These are phyloP conservation scores for Halcyon chelicuti DNA, from an alignment of 2,797 vertebrate species.

Conservation along the genomic window DNA sequence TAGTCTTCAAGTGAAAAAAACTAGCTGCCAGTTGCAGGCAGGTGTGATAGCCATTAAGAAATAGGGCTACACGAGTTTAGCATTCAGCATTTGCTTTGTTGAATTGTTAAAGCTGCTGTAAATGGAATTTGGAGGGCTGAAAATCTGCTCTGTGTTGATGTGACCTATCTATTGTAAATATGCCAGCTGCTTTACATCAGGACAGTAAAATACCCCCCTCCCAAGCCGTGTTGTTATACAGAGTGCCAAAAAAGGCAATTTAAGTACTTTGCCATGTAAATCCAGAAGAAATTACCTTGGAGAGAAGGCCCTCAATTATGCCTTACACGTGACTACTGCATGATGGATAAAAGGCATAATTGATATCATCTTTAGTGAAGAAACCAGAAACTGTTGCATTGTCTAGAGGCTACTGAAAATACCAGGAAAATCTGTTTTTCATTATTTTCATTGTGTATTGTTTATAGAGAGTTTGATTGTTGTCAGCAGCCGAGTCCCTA, in stretches of 20 bases:
- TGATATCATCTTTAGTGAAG: constrained; percentile 76
- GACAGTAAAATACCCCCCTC: constrained; percentile 66
- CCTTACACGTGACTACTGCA: constrained; percentile 64
- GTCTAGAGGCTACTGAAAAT: constrained; percentile 72
- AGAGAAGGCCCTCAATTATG: constrained; percentile 67
- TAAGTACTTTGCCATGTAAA: constrained; percentile 62
- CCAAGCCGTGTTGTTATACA: constrained; percentile 52
- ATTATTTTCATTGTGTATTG: constrained; percentile 73
- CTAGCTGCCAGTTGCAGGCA: constrained; percentile 19
- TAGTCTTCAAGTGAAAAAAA: neutral
- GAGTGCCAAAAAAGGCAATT: constrained; percentile 68
- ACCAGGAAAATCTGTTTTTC: constrained; percentile 63
- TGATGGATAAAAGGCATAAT: constrained; percentile 74
- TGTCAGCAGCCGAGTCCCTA: constrained; percentile 67
- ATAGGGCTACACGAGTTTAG: constrained; percentile 9
- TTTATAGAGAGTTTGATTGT: constrained; percentile 74
- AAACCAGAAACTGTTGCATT: constrained; percentile 74
- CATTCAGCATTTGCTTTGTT: constrained; percentile 38
- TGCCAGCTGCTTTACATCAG: constrained; percentile 74
- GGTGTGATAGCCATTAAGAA: constrained; percentile 30
- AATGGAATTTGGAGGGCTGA: constrained; percentile 50
- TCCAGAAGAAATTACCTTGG: constrained; percentile 71
- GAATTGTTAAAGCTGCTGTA: constrained; percentile 68
- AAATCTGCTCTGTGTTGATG: constrained; percentile 55
- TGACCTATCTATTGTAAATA: constrained; percentile 71